These are phyloP conservation scores for Pachyseris speciosa DNA, from an alignment of 64 coral and sea anemone genomes.

Conservation along the genomic window DNA sequence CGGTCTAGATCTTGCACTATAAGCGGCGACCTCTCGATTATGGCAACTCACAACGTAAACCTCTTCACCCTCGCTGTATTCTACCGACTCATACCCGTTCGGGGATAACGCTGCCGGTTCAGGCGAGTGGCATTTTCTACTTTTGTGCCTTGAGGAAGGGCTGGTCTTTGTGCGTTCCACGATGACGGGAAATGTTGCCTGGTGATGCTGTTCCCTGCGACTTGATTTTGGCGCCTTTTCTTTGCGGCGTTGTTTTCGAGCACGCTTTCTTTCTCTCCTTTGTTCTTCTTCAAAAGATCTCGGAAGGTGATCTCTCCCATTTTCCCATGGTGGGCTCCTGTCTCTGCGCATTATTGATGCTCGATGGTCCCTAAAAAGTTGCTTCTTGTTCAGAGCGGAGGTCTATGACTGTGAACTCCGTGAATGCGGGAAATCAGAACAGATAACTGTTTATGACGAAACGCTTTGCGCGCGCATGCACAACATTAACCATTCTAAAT, in stretches of 20 bases:
- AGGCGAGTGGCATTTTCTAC: neutral
- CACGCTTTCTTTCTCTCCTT: constrained; percentile 10
- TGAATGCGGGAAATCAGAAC: neutral
- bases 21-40: constrained; percentile 11
- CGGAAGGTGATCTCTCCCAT: constrained; percentile 14
- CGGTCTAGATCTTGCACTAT: neutral
- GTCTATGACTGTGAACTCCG: no score
- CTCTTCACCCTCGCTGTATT: constrained; percentile 33
- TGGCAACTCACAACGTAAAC: neutral
- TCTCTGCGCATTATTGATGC: neutral
- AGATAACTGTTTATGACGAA: neutral
- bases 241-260: constrained; percentile 22
- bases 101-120: neutral
- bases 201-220: neutral
- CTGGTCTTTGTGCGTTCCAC: constrained; percentile 44
- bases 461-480: neutral
- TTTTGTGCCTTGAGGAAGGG: constrained; percentile 21
- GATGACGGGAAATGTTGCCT: constrained; percentile 40
- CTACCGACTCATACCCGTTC: constrained; percentile 15
- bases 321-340: no score
- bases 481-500: neutral
- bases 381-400: no score
- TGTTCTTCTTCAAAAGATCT: neutral
- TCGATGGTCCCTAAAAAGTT: neutral
- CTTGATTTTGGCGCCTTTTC: neutral